These are phyloP conservation scores for Heliconius charithonia DNA, from an alignment of 2,888 invertebrate genomes.

Conservation along the genomic window DNA sequence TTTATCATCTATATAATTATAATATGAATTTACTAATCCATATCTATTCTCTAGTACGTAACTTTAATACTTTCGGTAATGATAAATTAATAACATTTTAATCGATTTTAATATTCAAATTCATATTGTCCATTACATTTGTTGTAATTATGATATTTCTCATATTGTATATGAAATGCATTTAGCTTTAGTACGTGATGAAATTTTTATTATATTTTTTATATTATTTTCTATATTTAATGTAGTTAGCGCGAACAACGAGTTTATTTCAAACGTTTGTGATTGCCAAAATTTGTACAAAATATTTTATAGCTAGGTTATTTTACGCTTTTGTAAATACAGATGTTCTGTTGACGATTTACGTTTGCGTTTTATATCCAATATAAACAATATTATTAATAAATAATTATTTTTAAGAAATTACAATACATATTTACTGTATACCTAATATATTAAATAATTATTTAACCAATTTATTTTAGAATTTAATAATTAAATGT, in stretches of 20 bases:
- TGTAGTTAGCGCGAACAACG: slow-evolving; percentile 46
- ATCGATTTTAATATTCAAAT: slow-evolving; percentile 29
- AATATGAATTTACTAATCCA: slow-evolving; percentile 53
- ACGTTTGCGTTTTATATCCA: not conserved
- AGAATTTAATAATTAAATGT: slow-evolving; percentile 28
- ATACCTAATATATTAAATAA: slow-evolving; percentile 35
- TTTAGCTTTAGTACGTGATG: slow-evolving; percentile 32
- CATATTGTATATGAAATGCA: slow-evolving; percentile 35
- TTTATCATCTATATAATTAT: slow-evolving; percentile 40
- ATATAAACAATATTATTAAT: slow-evolving; percentile 8
- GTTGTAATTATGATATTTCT: slow-evolving; percentile 3
- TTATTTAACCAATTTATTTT: slow-evolving; percentile 33
- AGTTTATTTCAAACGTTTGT: slow-evolving; percentile 49
- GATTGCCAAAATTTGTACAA: slow-evolving; percentile 67
- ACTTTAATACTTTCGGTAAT: slow-evolving; percentile 53
- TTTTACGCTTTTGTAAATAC: slow-evolving; percentile 61
- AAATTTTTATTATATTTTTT: slow-evolving; percentile 35
- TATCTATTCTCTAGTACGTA: slow-evolving; percentile 52
- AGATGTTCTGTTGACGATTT: slow-evolving; percentile 48
- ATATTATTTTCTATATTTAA: slow-evolving; percentile 50
- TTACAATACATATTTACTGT: slow-evolving; percentile 18
- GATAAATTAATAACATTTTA: slow-evolving; percentile 23
- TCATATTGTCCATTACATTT: slow-evolving; percentile 28
- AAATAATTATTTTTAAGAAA: slow-evolving; percentile 25
- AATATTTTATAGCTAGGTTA: slow-evolving; percentile 51